Evolutionary conservation across 2,888 invertebrate genomes (phyloP), one percentile per base, ranked within the genome.

Genomic region (Minunthozetes semirufus): DNA sequence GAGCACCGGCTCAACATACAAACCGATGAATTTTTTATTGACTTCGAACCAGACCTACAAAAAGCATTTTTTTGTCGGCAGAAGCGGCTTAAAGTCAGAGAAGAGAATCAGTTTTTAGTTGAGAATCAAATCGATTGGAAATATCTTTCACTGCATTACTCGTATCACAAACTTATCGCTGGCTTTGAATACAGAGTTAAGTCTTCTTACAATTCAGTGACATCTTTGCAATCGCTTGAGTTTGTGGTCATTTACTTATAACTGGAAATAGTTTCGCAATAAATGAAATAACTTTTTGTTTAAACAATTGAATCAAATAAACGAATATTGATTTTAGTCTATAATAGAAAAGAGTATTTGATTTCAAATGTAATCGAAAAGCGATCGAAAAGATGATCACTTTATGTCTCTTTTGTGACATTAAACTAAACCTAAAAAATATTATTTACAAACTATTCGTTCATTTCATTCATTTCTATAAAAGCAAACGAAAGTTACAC

Each of bases 21-120:
- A 19, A 50, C 59, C 66, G 19, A 66, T 66, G 38, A 66, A 66
- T 66, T 66, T 66, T 66, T 66, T 66, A 66, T 66, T 63, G 8
- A 8, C n/a, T 9, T 66, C 42, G 13, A 66, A 22, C n/a, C 38
- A 66, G 38, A 66, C 66, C 9, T 22, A 42, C 33, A 19, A 19
- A 66, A 66, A 59, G 59, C 27, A 61, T 22, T 61, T 42, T 22
- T 42, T 66, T 22, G 38, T 42, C 38, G 66, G 42, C 19, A n/a
- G n/a, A n/a, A n/a, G n/a, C n/a, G n/a, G n/a, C n/a, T n/a, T 66
- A 42, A 66, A 42, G 38, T 66, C 15, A 42, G 9, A 42, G 9
- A 17, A 29, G 11, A 38, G 42, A 66, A 42, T 66, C 66, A 22
- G 38, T 66, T 66, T 27, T 17, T 17, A 27, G 27, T n/a, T n/a